phyloP scores from a whole-genome alignment of 2,113 vertebrate genomes.

The Riparia riparia region DNA sequence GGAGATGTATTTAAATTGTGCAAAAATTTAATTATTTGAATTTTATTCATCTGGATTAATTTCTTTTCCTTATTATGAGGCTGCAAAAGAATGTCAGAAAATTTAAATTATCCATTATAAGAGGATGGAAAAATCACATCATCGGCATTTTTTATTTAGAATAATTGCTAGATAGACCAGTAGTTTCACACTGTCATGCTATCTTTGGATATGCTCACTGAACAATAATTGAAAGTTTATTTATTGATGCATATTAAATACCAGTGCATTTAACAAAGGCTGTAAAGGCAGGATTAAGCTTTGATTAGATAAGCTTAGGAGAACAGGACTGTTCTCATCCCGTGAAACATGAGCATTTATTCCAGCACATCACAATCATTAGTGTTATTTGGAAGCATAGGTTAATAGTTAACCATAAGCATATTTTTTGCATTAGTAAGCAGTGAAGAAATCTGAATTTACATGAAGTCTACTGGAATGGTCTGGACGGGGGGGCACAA shows the following conservation, averaged over 20 bases:
- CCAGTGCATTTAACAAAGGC: constrained; percentile 58
- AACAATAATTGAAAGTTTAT: constrained; percentile 77
- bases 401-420: constrained; percentile 63
- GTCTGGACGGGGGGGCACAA: not conserved
- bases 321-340: constrained; percentile 42
- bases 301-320: constrained; percentile 72
- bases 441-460: constrained; percentile 44
- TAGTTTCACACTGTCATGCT: constrained; percentile 66
- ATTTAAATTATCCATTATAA: constrained; percentile 55
- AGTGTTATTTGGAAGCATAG: constrained; percentile 64
- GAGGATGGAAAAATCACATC: constrained; percentile 37
- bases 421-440: constrained; percentile 54
- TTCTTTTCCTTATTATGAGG: constrained; percentile 25
- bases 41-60: constrained; percentile 7
- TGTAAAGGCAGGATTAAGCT: constrained; percentile 65
- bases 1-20: not conserved
- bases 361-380: constrained; percentile 57
- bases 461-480: not conserved
- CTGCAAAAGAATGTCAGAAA: constrained; percentile 57
- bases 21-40: not conserved
- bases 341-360: constrained; percentile 63
- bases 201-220: constrained; percentile 66
- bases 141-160: constrained; percentile 71
- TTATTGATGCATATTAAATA: constrained; percentile 77
- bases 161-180: constrained; percentile 65